A percentile compares a stretch with the other conserved stretches of the same genome.
These are phyloP conservation scores for Dione vanillae DNA, from an alignment of 2,888 invertebrate genomes.

Conservation along the genomic window DNA sequence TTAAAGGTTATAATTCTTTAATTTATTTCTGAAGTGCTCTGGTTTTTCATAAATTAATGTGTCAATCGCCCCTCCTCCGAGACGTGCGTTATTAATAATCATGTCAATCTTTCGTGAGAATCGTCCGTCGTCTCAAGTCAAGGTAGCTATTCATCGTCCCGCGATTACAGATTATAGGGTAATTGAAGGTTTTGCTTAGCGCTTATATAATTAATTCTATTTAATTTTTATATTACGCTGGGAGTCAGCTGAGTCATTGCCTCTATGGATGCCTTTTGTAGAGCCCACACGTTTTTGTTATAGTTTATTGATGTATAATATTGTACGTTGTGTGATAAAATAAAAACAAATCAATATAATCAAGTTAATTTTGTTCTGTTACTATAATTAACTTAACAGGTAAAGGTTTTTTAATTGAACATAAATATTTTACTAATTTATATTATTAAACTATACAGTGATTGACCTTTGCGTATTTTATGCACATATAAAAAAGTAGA, in stretches of 20 bases:
- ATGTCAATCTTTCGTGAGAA: conserved; percentile 81
- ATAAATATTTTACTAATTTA: conserved; percentile 11
- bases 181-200: conserved; percentile 74
- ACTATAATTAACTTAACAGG: conserved; percentile 14
- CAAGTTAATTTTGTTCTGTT: conserved; percentile 16
- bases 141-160: conserved; percentile 75
- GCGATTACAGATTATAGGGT: conserved; percentile 75
- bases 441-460: conserved; percentile 7
- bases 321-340: conserved; percentile 25
- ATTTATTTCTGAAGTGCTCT: conserved; percentile 37
- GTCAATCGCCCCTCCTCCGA: conserved; percentile 77
- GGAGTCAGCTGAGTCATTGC: conserved; percentile 70
- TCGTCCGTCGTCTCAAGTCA: conserved; percentile 61
- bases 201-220: conserved; percentile 73
- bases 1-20: conserved; percentile 50
- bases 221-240: conserved; percentile 69
- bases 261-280: conserved; percentile 44
- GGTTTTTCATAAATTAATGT: conserved; percentile 71
- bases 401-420: not conserved
- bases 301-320: conserved; percentile 35
- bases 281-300: conserved; percentile 32
- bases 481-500: conserved; percentile 4
- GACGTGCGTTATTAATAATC: conserved; percentile 72
- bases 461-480: conserved; percentile 10
- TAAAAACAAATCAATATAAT: not conserved